Evolutionary conservation across 2,797 vertebrate genomes (phyloP), one percentile per base, ranked within the genome.

Genomic region (Dromococcyx pavoninus): DNA sequence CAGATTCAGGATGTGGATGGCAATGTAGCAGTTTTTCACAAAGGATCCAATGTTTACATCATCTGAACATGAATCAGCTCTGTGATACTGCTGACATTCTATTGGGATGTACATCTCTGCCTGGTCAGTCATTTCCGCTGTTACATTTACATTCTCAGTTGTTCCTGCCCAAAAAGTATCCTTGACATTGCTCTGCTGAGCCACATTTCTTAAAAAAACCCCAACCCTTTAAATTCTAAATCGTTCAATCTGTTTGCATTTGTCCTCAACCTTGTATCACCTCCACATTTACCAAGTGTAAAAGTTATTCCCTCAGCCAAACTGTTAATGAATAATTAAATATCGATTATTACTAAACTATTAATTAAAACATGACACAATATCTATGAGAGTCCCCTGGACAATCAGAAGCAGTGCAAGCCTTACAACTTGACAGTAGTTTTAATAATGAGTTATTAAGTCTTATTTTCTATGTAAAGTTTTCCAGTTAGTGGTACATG

Each of bases 241-340:
- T 72, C 48, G 3, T 78, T 91, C 60, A 72, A 70, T 25, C 23
- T 1, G 2, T 75, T 88, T 86, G 25, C 5, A 25, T 27, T 81
- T 39, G 15, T 86, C 22, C 24, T 46, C 28, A 81, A 70, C 46
- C 41, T 90, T 89, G 46, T 61, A 41, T 73, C 79, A 74, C 75
- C 61, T 60, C 69, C 16, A 60, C 3, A 0, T 33, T 75, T 46
- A 60, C 11, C 13, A 76, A 22, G 74, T 33, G 30, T 32, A 24
- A 16, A 70, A 57, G 46, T 81, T 88, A 93, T 53, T 90, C 70
- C 60, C 66, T 66, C 39, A 75, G 86, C 62, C 91, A 72, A 70
- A 41, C 25, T 75, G 35, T 70, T 93, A 94, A 76, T 11, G 17
- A 90, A 86, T 90, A 90, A 90, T 72, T 78, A 75, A 91, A 70